Percentiles rank a stretch among this genome's conserved stretches.
phyloP scores from a whole-genome alignment of 53 echinoderm and acorn worm genomes.

The Henricia sp. region DNA sequence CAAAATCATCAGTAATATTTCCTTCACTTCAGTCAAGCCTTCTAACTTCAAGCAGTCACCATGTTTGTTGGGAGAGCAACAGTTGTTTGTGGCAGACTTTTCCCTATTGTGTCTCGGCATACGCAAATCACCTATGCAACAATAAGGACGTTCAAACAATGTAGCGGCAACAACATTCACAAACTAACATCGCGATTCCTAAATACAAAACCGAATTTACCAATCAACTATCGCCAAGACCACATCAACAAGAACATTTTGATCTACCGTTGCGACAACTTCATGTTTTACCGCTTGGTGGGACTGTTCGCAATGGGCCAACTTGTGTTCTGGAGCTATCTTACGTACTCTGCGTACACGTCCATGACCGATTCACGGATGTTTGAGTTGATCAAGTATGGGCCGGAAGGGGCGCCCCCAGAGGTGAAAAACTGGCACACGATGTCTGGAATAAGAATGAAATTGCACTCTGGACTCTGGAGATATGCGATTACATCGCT shows the following conservation, averaged over 20 bases:
- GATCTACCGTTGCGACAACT: conserved; percentile 69
- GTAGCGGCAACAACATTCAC: too few species aligned
- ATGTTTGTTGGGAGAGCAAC: conserved; percentile 29
- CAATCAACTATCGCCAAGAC: conserved; percentile 13
- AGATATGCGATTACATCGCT: conserved; percentile 77
- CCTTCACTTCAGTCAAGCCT: background rate
- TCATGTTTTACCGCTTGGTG: conserved; percentile 71
- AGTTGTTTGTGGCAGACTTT: background rate
- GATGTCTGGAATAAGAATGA: conserved; percentile 71
- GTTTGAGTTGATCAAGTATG: conserved; percentile 72
- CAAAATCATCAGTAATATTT: too few species aligned
- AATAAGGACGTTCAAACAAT: too few species aligned
- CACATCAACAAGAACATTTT: conserved; percentile 75
- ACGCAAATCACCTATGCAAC: too few species aligned
- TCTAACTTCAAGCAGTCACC: background rate
- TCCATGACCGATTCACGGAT: conserved; percentile 78
- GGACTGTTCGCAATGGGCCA: conserved; percentile 85
- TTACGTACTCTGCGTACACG: conserved; percentile 74
- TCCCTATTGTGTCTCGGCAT: conserved; percentile 26
- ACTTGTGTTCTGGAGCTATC: conserved; percentile 83
- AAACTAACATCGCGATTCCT: background rate
- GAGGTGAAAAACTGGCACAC: conserved; percentile 81
- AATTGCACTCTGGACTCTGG: conserved; percentile 76
- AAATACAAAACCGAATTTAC: background rate
- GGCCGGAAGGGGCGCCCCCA: conserved; percentile 81